phyloP scores from a whole-genome alignment of 2,797 vertebrate species.

The Melanotaenia boesemani region DNA sequence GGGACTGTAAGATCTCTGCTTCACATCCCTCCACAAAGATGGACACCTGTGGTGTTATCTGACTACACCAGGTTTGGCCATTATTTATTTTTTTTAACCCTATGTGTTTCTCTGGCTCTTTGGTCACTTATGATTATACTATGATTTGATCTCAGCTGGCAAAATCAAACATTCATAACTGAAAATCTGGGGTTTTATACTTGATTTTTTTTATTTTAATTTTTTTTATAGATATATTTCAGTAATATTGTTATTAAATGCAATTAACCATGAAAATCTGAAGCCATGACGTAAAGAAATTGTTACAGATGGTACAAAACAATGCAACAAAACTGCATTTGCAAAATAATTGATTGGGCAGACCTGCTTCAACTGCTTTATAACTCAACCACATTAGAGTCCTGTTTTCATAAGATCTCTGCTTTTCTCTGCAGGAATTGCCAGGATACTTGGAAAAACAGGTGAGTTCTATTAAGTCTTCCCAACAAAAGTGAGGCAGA shows the following conservation, averaged over 20 bases:
- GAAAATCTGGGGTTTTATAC: too few relatives aligned
- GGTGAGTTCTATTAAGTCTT: conserved; percentile 57
- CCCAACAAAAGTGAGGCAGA: neutral
- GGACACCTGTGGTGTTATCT: conserved; percentile 37
- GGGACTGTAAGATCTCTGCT: conserved; percentile 39
- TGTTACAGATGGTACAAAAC: too few relatives aligned
- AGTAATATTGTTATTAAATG: neutral
- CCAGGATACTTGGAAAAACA: conserved; percentile 74
- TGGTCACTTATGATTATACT: neutral
- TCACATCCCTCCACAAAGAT: conserved; percentile 52
- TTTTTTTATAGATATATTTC: neutral
- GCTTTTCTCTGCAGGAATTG: conserved; percentile 63
- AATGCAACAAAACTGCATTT: neutral
- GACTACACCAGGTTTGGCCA: conserved; percentile 19
- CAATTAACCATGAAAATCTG: neutral
- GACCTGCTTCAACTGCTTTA: neutral
- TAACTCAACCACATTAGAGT: neutral
- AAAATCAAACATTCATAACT: too few relatives aligned
- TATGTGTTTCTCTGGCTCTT: neutral
- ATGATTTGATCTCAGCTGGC: neutral
- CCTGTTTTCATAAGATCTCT: neutral
- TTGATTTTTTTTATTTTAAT: neutral
- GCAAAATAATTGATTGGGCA: too few relatives aligned
- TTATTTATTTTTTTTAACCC: conserved; percentile 20
- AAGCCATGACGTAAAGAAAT: neutral